Conservation (phyloP, 2,113 vertebrate genomes). For the Myodes glareolus region DNA sequence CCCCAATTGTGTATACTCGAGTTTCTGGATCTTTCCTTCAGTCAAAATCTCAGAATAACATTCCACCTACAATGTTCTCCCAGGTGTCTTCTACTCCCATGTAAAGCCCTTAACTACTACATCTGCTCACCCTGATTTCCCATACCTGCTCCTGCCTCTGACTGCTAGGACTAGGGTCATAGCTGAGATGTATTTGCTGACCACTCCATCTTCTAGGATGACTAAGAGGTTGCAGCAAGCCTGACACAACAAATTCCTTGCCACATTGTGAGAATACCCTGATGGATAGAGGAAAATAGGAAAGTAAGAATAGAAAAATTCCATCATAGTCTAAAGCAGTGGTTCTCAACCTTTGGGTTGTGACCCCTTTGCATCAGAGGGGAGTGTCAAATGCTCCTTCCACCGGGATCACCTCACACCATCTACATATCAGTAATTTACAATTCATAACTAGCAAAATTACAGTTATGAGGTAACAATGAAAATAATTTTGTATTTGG, state of each 20-base stretch:
- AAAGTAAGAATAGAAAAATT: background rate
- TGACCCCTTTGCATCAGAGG: no score
- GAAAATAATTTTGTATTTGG: background rate
- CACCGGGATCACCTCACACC: background rate
- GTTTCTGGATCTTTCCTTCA: background rate
- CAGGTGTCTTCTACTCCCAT: background rate
- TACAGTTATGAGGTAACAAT: background rate
- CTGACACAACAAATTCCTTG: background rate
- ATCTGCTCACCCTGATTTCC: background rate
- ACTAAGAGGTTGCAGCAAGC: background rate
- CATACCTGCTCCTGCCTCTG: background rate
- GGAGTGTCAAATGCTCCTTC: background rate
- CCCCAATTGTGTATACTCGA: accelerated
- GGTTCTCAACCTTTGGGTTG: background rate
- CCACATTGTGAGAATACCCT: background rate
- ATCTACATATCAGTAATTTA: background rate
- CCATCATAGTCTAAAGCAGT: background rate
- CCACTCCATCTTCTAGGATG: background rate
- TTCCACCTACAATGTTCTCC: background rate
- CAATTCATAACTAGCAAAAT: background rate
- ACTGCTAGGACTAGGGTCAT: background rate
- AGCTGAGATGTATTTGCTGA: background rate
- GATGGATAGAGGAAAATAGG: background rate
- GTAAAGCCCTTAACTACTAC: background rate
- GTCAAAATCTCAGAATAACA: background rate